A percentile compares a stretch with the other conserved stretches of the same genome.
Conservation (phyloP, 2,797 vertebrate genomes). For the Artibeus jamaicensis region DNA sequence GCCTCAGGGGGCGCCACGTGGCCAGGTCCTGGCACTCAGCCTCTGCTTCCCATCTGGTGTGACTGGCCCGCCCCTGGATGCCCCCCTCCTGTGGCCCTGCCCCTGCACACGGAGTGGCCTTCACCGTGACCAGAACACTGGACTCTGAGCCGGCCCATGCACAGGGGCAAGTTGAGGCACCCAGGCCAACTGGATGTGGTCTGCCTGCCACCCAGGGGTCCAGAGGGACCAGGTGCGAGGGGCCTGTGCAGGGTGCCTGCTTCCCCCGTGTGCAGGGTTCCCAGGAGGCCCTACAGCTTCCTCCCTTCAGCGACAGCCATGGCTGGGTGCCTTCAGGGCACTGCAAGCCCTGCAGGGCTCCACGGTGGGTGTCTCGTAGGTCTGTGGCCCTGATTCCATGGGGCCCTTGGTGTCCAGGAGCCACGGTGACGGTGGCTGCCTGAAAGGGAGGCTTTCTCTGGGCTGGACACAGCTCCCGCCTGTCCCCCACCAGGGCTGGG, state of each 20-base stretch:
- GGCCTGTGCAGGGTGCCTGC: accelerated
- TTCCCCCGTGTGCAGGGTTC: not conserved
- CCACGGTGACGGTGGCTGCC: not conserved
- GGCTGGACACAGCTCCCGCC: not conserved
- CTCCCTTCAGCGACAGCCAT: not conserved
- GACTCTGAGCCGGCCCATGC: not conserved
- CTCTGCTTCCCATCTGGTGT: conserved; percentile 59
- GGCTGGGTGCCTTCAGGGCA: no score
- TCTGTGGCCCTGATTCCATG: not conserved
- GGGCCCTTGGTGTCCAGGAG: accelerated
- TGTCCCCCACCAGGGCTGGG: not conserved
- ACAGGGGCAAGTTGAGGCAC: not conserved
- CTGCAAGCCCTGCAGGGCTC: accelerated
- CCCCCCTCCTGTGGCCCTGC: not conserved
- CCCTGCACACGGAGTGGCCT: not conserved
- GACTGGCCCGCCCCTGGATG: not conserved
- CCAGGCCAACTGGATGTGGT: accelerated
- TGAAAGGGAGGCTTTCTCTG: not conserved
- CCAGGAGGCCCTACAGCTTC: not conserved
- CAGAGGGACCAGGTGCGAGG: not conserved
- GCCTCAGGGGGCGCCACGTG: not conserved
- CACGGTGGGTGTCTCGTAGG: accelerated
- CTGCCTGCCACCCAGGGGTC: accelerated
- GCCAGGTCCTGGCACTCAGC: not conserved
- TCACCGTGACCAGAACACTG: not conserved